Evolutionary conservation across 2,888 invertebrate genomes (phyloP), one percentile per base, ranked within the genome.

Genomic region (Pandemis heparana): DNA sequence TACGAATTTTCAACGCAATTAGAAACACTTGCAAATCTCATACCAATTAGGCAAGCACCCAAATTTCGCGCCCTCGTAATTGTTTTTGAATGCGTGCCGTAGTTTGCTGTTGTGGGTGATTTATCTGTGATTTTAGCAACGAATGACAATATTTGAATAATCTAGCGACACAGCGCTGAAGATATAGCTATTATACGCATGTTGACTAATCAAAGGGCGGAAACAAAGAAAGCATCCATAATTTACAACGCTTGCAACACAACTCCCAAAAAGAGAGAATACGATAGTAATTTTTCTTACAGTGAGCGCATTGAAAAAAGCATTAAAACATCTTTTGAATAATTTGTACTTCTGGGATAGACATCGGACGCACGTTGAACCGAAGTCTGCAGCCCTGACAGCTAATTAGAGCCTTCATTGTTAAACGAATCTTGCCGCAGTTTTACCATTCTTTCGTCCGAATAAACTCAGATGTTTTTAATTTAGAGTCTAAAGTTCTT

Each of bases 21-120:
- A 94, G 92, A 85, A 89, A 89, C 91, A 92, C 89, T 94, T 92
- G 92, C 92, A 94, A 93, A 94, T 94, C 91, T 92, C 92, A 92
- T 92, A 94, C 89, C 94, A 94, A 94, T 94, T 94, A 94, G 94
- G 93, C 93, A 93, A 83, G 82, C 88, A 84, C 92, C 94, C 94
- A 94, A 94, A 90, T 87, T 74, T 91, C 83, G 84, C 89, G 90
- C 91, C 91, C 91, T 89, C 89, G 89, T 89, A 92, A 93, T 92
- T 92, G 93, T 93, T 94, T 94, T 93, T 91, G 93, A 91, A 92
- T 91, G 89, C 83, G 85, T 83, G 78, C 81, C 82, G 89, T 90
- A 91, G 91, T 92, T 92, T 87, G 85, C 16, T 85, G 84, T 84
- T 88, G 83, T 79, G 77, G 76, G 82, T 92, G 92, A 93, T 93